Percentiles rank a stretch among this genome's conserved stretches.
These are phyloP conservation scores for Apotomis betuletana DNA, from an alignment of 2,888 invertebrate species.

Conservation along the genomic window DNA sequence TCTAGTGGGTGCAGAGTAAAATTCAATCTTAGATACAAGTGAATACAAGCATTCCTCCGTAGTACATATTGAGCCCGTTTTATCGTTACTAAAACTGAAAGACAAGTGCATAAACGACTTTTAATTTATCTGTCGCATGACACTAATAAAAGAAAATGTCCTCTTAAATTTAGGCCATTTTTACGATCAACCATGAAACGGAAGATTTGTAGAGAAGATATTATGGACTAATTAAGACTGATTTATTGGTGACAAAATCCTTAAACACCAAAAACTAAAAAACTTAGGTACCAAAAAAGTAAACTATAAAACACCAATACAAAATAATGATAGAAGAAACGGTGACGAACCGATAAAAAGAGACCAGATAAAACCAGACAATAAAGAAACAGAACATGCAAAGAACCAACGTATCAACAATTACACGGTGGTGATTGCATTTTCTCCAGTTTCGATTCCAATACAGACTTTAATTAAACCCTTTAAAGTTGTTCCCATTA, in stretches of 20 bases:
- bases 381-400: conserved; percentile 10
- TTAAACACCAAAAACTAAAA: conserved; percentile 1
- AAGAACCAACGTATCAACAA: conserved; percentile 17
- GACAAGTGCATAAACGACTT: not conserved
- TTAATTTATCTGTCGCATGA: not conserved
- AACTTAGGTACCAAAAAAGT: not conserved
- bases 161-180: conserved; percentile 1
- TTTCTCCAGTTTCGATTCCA: conserved; percentile 31
- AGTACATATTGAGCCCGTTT: too few relatives aligned
- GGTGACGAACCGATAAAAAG: conserved; percentile 14
- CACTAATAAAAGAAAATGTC: not conserved
- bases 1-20: too few relatives aligned
- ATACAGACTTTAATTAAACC: conserved; percentile 37
- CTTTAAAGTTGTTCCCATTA: conserved; percentile 23
- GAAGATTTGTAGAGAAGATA: conserved; percentile 20
- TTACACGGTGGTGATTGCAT: conserved; percentile 32
- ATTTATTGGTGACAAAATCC: conserved; percentile 19
- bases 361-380: too few relatives aligned
- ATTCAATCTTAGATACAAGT: too few relatives aligned
- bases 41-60: too few relatives aligned
- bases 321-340: not conserved
- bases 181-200: conserved; percentile 13
- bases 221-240: conserved; percentile 26
- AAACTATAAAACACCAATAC: not conserved
- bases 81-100: too few relatives aligned